These are phyloP conservation scores for Epizoanthus rinbou DNA, from an alignment of 92 coral and sea anemone genomes.

Conservation along the genomic window DNA sequence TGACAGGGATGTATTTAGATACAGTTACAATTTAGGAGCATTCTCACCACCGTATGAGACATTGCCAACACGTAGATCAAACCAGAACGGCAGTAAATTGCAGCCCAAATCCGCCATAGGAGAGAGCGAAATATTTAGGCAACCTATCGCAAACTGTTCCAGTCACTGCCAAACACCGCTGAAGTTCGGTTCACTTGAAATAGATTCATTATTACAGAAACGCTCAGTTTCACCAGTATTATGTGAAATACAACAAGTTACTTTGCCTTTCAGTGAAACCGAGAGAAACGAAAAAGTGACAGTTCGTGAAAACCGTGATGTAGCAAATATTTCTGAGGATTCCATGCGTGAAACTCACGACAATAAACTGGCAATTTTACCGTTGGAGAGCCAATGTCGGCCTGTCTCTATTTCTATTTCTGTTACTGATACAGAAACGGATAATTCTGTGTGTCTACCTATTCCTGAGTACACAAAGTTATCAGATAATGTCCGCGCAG, in stretches of 20 bases:
- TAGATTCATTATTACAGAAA: background rate
- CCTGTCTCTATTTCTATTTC: background rate
- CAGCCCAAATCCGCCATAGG: background rate
- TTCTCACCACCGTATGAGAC: conserved; percentile 2
- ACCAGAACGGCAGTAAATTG: background rate
- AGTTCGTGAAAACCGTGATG: background rate
- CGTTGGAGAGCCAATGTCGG: conserved; percentile 1
- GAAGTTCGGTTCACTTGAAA: background rate
- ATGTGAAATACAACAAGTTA: background rate
- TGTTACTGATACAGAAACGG: background rate
- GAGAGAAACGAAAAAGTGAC: background rate
- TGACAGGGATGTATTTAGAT: conserved; percentile 36
- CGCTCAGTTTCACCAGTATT: conserved; percentile 4
- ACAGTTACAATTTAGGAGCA: conserved; percentile 60
- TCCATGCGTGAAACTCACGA: background rate
- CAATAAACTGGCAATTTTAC: background rate
- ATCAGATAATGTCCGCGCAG: background rate
- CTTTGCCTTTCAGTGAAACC: background rate
- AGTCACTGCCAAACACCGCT: background rate
- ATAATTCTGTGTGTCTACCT: conserved; percentile 1
- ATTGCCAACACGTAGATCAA: background rate
- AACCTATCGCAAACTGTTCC: background rate
- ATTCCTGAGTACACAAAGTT: background rate
- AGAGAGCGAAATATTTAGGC: background rate
- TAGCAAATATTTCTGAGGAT: background rate